These are phyloP conservation scores for Sipha maydis DNA, from an alignment of 2,888 invertebrate species.

Conservation along the genomic window DNA sequence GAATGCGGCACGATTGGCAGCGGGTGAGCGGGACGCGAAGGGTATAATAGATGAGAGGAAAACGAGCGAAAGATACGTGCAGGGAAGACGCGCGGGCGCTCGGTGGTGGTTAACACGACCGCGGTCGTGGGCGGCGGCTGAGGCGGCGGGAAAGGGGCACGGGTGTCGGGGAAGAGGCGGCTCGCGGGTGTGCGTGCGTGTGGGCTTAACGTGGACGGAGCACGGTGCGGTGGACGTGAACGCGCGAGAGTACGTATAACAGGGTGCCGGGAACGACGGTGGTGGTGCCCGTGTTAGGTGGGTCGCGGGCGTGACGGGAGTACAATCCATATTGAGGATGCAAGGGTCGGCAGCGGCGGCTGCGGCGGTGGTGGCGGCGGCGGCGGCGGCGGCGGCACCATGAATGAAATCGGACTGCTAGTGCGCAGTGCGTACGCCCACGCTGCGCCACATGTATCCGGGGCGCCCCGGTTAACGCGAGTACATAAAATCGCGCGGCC, in stretches of 20 bases:
- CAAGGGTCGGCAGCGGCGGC: not conserved
- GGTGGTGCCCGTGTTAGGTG: not conserved
- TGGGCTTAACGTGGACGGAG: not conserved
- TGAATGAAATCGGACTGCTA: conserved; percentile 53
- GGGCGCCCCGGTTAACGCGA: conserved; percentile 33
- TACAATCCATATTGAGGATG: conserved; percentile 49
- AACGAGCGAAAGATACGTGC: conserved; percentile 21
- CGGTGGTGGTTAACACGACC: not conserved
- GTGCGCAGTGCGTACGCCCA: conserved; percentile 41
- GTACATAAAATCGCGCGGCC: not conserved
- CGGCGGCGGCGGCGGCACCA: conserved; percentile 18
- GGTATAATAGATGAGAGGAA: conserved; percentile 19
- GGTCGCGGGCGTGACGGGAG: not conserved
- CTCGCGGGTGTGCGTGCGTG: not conserved
- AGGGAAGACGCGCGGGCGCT: conserved; percentile 4
- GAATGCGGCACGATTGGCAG: too few relatives aligned
- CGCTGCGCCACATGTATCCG: conserved; percentile 49
- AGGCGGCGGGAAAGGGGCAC: not conserved
- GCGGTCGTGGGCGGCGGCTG: not conserved
- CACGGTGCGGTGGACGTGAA: not conserved
- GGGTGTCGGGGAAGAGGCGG: not conserved
- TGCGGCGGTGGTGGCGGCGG: not conserved
- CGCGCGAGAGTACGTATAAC: not conserved
- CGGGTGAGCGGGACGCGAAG: not conserved
- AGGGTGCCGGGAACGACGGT: not conserved